A percentile compares a stretch with the other conserved stretches of the same genome.
Conservation (phyloP, 2,113 vertebrate species). For the Hepsetus odoe region DNA sequence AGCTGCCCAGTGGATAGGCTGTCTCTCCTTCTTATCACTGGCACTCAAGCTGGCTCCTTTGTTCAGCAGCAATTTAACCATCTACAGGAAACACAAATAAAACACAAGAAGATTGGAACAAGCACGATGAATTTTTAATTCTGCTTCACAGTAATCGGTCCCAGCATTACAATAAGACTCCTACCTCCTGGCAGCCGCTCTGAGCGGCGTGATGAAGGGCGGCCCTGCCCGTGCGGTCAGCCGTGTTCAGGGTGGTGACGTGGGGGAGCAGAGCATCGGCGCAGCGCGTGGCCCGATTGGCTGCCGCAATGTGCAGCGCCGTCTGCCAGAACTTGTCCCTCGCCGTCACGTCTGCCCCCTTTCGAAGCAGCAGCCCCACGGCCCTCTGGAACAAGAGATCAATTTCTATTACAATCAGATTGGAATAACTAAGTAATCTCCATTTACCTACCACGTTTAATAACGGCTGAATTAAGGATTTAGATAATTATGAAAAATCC, state of each 20-base stretch:
- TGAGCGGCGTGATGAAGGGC: conserved; percentile 92
- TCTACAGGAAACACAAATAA: conserved; percentile 69
- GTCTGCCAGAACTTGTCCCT: conserved; percentile 95
- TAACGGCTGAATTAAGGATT: too few species aligned
- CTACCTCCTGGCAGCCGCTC: conserved; percentile 89
- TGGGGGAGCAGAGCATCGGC: conserved; percentile 85
- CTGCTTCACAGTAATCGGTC: background rate
- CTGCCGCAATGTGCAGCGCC: conserved; percentile 90
- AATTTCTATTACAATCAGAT: background rate
- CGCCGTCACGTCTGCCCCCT: conserved; percentile 87
- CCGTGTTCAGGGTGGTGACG: conserved; percentile 87
- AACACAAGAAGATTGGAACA: background rate
- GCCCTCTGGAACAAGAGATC: conserved; percentile 76
- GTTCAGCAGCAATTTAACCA: conserved; percentile 90
- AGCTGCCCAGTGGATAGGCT: conserved; percentile 94
- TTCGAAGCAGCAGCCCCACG: conserved; percentile 87
- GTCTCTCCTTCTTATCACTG: conserved; percentile 93
- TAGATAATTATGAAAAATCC: too few species aligned
- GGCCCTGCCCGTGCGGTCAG: conserved; percentile 88
- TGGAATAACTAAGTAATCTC: too few species aligned
- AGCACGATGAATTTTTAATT: background rate
- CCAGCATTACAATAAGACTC: background rate
- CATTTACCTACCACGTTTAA: too few species aligned
- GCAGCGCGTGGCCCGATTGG: conserved; percentile 90
- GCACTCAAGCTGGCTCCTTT: conserved; percentile 88